Evolutionary conservation across 2,888 invertebrate genomes (phyloP).

Genomic region (Epirrhoe tristata): DNA sequence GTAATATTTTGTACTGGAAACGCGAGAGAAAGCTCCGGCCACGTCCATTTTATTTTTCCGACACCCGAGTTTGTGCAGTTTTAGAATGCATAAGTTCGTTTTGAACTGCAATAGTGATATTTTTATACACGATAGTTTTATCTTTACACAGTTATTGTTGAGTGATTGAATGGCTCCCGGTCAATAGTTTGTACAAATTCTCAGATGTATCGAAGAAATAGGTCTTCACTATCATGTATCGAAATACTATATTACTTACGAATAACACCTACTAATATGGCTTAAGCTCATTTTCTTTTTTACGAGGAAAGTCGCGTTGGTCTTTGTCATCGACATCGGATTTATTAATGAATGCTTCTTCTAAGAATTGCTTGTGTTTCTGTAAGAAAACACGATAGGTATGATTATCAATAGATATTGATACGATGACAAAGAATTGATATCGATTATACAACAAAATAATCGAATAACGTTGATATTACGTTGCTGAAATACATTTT

Average conservation of each 20-base stretch:
- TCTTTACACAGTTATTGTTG: slow-evolving; percentile 83
- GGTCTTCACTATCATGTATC: slow-evolving; percentile 64
- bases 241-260: slow-evolving; percentile 40
- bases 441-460: slow-evolving; percentile 31
- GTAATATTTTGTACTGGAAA: slow-evolving; percentile 72
- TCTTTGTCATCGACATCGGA: slow-evolving; percentile 35
- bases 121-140: slow-evolving; percentile 84
- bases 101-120: slow-evolving; percentile 77
- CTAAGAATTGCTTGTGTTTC: slow-evolving; percentile 14
- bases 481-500: slow-evolving; percentile 46
- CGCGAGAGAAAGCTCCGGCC: slow-evolving; percentile 62
- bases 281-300: slow-evolving; percentile 35
- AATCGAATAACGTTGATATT: slow-evolving; percentile 32
- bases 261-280: slow-evolving; percentile 29
- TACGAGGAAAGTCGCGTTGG: slow-evolving; percentile 32
- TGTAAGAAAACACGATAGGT: slow-evolving; percentile 27
- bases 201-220: slow-evolving; percentile 64
- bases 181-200: slow-evolving; percentile 78
- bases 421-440: slow-evolving; percentile 37
- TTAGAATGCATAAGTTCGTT: slow-evolving; percentile 44
- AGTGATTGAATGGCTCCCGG: slow-evolving; percentile 84
- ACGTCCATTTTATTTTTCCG: slow-evolving; percentile 73
- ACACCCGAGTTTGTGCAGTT: slow-evolving; percentile 56
- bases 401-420: slow-evolving; percentile 27
- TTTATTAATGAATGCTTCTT: slow-evolving; percentile 7